A percentile compares a stretch with the other conserved stretches of the same genome.
Conservation (phyloP, 2,797 vertebrate genomes). For the Sphaeramia orbicularis region DNA sequence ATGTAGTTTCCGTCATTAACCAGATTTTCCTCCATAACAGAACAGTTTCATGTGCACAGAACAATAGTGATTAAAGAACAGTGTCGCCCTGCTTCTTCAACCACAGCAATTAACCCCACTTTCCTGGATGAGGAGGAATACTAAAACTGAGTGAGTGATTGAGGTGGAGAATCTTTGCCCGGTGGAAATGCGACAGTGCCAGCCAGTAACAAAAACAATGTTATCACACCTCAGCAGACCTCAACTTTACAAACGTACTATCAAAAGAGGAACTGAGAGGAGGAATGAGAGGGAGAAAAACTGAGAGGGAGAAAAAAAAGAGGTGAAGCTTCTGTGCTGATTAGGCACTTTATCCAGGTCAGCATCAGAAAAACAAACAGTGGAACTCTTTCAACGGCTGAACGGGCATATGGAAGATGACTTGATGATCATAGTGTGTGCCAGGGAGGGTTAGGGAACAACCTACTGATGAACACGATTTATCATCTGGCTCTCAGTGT, state of each 20-base stretch:
- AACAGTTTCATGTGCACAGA: background rate
- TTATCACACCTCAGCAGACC: slow-evolving; percentile 40
- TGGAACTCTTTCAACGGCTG: slow-evolving; percentile 39
- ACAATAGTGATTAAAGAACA: background rate
- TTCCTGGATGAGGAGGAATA: slow-evolving; percentile 20
- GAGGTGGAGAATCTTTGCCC: background rate
- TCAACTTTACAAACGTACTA: slow-evolving; percentile 23
- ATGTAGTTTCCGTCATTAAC: background rate
- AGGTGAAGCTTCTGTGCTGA: slow-evolving; percentile 41
- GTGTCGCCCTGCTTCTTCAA: background rate
- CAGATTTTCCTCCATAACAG: background rate
- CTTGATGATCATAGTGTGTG: slow-evolving; percentile 17
- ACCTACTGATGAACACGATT: background rate
- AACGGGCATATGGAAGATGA: slow-evolving; percentile 25
- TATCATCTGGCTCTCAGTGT: background rate
- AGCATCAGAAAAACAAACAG: slow-evolving; percentile 46
- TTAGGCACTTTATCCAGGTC: slow-evolving; percentile 59
- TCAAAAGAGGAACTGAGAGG: slow-evolving; percentile 32
- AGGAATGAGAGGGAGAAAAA: slow-evolving; percentile 9
- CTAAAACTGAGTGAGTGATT: background rate
- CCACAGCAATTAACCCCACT: slow-evolving; percentile 32
- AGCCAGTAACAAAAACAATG: slow-evolving; percentile 30
- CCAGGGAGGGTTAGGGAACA: slow-evolving; percentile 1
- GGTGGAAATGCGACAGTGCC: slow-evolving; percentile 10
- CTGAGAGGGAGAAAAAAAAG: slow-evolving; percentile 30